Evolutionary conservation across 2,888 invertebrate genomes (phyloP), one percentile per base, ranked within the genome.

Genomic region (Tridacna gigas): DNA sequence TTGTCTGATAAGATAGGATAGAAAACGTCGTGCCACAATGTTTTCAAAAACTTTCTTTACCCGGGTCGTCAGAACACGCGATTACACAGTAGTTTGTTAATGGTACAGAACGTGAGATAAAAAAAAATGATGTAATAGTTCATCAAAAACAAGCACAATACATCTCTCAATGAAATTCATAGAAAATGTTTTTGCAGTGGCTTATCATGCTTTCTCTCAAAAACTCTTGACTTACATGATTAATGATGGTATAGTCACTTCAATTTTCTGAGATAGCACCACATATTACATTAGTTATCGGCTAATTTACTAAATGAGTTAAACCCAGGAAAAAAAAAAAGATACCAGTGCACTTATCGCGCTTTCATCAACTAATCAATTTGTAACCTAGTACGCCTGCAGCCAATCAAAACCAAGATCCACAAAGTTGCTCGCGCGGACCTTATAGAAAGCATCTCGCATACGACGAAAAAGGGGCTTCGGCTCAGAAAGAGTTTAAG

Each of bases 341-440:
- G 37, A 37, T 37, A 37, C 37, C 2, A 63, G 26, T 22, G 25
- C 22, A 63, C 4, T n/a, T 63, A 63, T 26, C 25, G 48, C 22
- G 51, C 7, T 71, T 71, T 71, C 71, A 71, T 51, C 7, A 71
- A 51, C 71, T 51, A 71, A 71, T 71, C 51, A 51, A 45, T 51
- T 71, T 71, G 51, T 26, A 71, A 71, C 51, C 15, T 51, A 51
- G 48, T 26, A 48, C 20, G 11, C 15, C 20, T 51, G 71, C 51
- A 71, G n/a, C 71, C 71, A 71, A 71, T 71, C 71, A 71, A 15
- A 48, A 18, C 11, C n/a, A n/a, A 4, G 51, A 71, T 51, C 51
- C 25, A 71, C 4, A 7, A 71, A 48, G 2, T 71, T 51, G 13
- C 1, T 67, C n/a, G 45, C 11, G 67, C 45, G 67, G 67, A 13